These are phyloP conservation scores for Thysanoteuthis rhombus DNA, from an alignment of 2,888 invertebrate species.

Conservation along the genomic window DNA sequence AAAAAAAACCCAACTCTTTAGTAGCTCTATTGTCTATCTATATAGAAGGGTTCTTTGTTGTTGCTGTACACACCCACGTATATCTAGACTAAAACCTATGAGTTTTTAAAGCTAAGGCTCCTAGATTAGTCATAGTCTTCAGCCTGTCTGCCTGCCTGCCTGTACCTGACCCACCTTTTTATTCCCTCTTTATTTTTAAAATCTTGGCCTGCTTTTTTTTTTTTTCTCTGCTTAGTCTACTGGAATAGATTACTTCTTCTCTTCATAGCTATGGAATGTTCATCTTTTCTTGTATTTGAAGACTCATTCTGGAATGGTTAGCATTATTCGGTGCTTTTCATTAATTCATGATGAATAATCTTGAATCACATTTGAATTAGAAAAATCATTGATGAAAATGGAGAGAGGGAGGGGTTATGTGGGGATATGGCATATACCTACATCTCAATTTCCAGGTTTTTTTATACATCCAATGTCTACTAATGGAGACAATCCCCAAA, in stretches of 20 bases:
- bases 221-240: neutral
- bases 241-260: constrained; percentile 12
- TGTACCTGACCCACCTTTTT: neutral
- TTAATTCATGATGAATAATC: neutral
- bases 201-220: neutral
- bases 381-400: too few relatives aligned
- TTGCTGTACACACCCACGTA: neutral
- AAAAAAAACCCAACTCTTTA: neutral
- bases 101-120: neutral
- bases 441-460: too few relatives aligned
- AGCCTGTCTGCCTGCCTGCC: neutral
- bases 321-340: neutral
- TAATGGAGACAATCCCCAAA: too few relatives aligned
- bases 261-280: neutral
- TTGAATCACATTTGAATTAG: neutral
- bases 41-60: neutral
- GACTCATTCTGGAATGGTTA: neutral
- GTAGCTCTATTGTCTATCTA: neutral
- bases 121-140: neutral
- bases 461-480: too few relatives aligned
- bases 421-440: too few relatives aligned
- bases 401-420: too few relatives aligned
- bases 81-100: neutral
- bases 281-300: neutral
- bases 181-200: neutral